A percentile compares a stretch with the other conserved stretches of the same genome.
Evolutionary conservation across 2,888 invertebrate genomes (phyloP).

Genomic region (Drosophila parthenogenetica): DNA sequence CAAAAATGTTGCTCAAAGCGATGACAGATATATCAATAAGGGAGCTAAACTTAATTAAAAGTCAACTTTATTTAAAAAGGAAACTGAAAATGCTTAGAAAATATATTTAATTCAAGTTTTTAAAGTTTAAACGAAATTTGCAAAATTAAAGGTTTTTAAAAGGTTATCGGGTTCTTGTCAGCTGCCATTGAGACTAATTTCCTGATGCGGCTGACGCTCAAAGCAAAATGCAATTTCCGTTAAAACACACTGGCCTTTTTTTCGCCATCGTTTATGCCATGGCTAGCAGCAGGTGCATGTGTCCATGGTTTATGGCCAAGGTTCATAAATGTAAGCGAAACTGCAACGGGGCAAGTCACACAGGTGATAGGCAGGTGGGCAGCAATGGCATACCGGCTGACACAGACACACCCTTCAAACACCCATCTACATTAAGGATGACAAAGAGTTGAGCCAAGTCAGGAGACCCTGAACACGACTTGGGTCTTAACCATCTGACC

Average conservation of each 20-base stretch:
- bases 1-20: no score
- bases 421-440: constrained; percentile 4
- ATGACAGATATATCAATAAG: no score
- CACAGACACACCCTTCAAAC: constrained; percentile 8
- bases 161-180: constrained; percentile 10
- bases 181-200: constrained; percentile 65
- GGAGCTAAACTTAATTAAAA: no score
- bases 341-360: constrained; percentile 13
- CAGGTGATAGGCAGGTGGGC: constrained; percentile 12
- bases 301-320: constrained; percentile 53
- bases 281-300: constrained; percentile 45
- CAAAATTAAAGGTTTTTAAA: constrained; percentile 41
- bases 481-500: constrained; percentile 33
- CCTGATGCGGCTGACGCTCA: constrained; percentile 62
- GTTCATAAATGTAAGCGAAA: constrained; percentile 45
- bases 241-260: constrained; percentile 40
- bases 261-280: constrained; percentile 26
- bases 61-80: no score
- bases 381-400: not conserved
- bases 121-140: constrained; percentile 2
- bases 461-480: constrained; percentile 7
- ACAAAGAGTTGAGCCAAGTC: constrained; percentile 49
- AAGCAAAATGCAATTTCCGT: constrained; percentile 78
- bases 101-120: no score
- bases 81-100: no score